Percentiles rank a stretch among this genome's conserved stretches.
These are phyloP conservation scores for Lepus americanus DNA, from an alignment of 2,113 vertebrate species.

Conservation along the genomic window DNA sequence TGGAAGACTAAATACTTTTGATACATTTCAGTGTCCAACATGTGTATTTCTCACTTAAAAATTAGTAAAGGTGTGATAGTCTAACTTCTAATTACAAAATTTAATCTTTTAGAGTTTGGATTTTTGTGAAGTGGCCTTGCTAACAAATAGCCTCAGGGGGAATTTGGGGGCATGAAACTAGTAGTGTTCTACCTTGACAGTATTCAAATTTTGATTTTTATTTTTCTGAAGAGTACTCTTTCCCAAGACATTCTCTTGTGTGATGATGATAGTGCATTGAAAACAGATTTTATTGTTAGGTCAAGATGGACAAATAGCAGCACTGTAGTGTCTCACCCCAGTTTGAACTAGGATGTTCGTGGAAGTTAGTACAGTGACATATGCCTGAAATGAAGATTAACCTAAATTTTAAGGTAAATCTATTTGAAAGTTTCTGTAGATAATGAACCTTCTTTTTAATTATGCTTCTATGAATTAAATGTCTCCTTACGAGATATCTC, in stretches of 20 bases:
- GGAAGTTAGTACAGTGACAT: not conserved
- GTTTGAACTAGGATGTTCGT: slow-evolving; percentile 31
- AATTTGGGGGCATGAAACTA: not conserved
- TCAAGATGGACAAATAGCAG: slow-evolving; percentile 10
- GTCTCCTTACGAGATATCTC: not conserved
- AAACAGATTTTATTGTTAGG: not conserved
- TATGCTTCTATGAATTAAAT: slow-evolving; percentile 28
- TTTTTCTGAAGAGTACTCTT: slow-evolving; percentile 43
- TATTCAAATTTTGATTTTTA: slow-evolving; percentile 43
- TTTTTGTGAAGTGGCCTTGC: not conserved
- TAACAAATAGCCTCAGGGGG: not conserved
- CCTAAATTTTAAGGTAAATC: slow-evolving; percentile 32
- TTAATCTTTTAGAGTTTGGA: slow-evolving; percentile 26
- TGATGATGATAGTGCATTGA: not conserved
- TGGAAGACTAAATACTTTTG: slow-evolving; percentile 10
- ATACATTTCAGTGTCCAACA: slow-evolving; percentile 50
- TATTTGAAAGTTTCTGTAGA: slow-evolving; percentile 6
- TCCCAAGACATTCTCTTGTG: not conserved
- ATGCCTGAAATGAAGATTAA: slow-evolving; percentile 52
- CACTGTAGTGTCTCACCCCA: not conserved
- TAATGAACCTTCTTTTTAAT: not conserved
- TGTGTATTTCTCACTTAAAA: not conserved
- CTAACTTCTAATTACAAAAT: slow-evolving; percentile 23
- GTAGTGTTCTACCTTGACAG: not conserved
- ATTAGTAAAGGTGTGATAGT: not conserved